Percentiles rank a stretch among this genome's conserved stretches.
phyloP scores from a whole-genome alignment of 1,140 invertebrate species.

The Leptopilina clavipes region DNA sequence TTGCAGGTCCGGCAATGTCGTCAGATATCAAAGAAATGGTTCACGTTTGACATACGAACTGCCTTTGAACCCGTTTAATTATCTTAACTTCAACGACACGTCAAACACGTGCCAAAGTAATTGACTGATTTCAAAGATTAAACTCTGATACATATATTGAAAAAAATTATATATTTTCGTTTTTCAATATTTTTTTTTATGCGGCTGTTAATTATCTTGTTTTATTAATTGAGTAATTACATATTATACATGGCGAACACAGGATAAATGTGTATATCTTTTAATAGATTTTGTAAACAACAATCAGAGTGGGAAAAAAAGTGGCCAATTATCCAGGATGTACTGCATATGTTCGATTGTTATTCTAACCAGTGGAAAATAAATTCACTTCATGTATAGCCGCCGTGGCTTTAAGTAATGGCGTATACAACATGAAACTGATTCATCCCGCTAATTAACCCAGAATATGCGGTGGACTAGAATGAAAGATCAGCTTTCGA shows the following conservation, averaged over 20 bases:
- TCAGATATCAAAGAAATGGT: constrained; percentile 66
- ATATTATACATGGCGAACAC: no score
- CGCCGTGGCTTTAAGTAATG: background rate
- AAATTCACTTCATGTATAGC: constrained; percentile 14
- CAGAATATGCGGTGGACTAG: background rate
- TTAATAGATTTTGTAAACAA: background rate
- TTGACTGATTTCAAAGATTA: background rate
- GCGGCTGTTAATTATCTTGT: background rate
- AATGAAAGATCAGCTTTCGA: constrained; percentile 16
- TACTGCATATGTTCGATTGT: constrained; percentile 16
- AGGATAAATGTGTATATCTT: background rate
- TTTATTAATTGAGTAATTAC: constrained; percentile 3
- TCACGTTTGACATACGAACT: constrained; percentile 61
- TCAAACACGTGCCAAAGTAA: constrained; percentile 25
- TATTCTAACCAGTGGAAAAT: background rate
- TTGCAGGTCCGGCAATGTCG: constrained; percentile 51
- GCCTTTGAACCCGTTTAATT: constrained; percentile 54
- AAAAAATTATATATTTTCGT: no score
- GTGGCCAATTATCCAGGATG: background rate
- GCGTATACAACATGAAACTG: constrained; percentile 3
- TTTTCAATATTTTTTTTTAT: no score
- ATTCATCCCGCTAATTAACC: constrained; percentile 8
- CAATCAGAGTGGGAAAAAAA: background rate
- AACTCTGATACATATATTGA: background rate
- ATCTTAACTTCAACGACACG: constrained; percentile 43